Evolutionary conservation across 2,888 invertebrate species (phyloP), one percentile per base, ranked within the genome.

Genomic region (Dicyrtomina minuta): DNA sequence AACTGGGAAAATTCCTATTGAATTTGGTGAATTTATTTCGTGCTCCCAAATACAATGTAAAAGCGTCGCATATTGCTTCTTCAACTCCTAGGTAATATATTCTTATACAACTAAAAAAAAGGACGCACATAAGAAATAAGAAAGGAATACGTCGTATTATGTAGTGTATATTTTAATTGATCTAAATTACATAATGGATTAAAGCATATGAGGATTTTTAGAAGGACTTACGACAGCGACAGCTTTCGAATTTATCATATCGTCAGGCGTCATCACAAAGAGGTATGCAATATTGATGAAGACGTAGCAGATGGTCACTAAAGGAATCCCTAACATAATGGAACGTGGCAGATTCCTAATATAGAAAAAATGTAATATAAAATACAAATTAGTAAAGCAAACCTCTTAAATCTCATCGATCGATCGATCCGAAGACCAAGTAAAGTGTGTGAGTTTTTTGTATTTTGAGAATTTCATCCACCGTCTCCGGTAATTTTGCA

Each of bases 221-320:
- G 4, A 26, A 44, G 17, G 6, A 53, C 85, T 83, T 81, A 88
- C 88, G 79, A 96, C 93, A 22, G 96, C 96, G 66, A 96, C 96
- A 26, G 96, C 96, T 81, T 93, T 92, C 70, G 94, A 94, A 79
- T 89, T 90, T 71, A 92, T 87, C 89, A 96, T 90, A 83, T 96
- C 95, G 80, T 88, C 87, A 26, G 93, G 91, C 66, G 95, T 93
- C 93, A 97, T 94, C 75, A 93, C 95, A 33, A 95, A 92, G 83
- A 96, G 84, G 84, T 97, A 97, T 55, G 96, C 94, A 75, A 97
- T 87, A 84, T 96, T 96, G 81, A 96, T 94, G 78, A 96, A 85
- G 68, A 94, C 90, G 83, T 96, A 96, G 83, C 95, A 94, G 56
- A 94, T 83, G 41, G 96, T 96, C 75, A 96, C 96, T 82, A 96